A percentile compares a stretch with the other conserved stretches of the same genome.
Evolutionary conservation across 1,140 invertebrate genomes (phyloP).

Genomic region (Myzus persicae): DNA sequence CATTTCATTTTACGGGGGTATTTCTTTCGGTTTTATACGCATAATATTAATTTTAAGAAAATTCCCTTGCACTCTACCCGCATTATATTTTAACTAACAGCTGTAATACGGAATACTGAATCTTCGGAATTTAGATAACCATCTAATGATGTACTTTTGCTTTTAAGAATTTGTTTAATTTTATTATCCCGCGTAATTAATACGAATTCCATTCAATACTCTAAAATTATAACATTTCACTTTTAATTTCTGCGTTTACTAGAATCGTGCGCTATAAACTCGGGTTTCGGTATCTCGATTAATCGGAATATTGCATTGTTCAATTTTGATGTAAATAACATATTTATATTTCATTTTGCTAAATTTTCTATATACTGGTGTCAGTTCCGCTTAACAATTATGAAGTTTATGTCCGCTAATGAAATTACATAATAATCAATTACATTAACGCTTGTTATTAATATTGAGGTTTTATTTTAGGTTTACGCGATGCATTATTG

Average conservation of each 20-base stretch:
- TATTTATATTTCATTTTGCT: no score
- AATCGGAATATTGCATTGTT: conserved; percentile 2
- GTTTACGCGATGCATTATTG: no score
- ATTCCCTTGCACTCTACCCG: not conserved
- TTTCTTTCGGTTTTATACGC: not conserved
- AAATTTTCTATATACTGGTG: not conserved
- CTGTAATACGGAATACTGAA: not conserved
- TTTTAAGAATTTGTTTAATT: conserved; percentile 14
- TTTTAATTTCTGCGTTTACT: conserved; percentile 22
- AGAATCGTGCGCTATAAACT: not conserved
- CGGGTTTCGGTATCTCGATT: not conserved
- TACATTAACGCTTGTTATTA: not conserved
- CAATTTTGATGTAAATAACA: not conserved
- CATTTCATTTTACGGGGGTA: not conserved
- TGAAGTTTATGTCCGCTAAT: not conserved
- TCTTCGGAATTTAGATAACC: conserved; percentile 7
- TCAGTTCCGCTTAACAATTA: not conserved
- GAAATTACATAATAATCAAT: not conserved
- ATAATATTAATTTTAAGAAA: not conserved
- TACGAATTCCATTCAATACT: not conserved
- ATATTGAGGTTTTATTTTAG: not conserved
- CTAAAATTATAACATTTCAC: not conserved
- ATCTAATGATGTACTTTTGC: not conserved
- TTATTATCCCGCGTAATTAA: not conserved
- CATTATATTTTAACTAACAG: not conserved